Base-by-base conservation (phyloP, 2,113 vertebrate species). In the Nanger granti region DNA sequence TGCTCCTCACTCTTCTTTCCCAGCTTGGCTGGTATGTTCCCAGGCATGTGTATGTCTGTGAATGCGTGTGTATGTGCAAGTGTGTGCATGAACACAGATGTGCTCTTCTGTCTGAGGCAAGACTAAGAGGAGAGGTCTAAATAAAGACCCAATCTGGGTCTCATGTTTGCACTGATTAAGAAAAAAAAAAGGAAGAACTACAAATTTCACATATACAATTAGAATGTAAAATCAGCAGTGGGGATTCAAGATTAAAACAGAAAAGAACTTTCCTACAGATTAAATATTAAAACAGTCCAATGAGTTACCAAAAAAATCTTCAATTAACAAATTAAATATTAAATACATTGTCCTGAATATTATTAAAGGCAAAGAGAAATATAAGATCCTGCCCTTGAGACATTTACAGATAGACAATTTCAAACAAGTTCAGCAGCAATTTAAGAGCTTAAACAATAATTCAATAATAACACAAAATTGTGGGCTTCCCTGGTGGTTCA, bases 81-180 rank as follows among this genome's bases (percentile, higher is more conserved):
- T 55, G 89, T 94, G 37, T 60, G 34, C 13, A 1, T 55, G 22
- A 54, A 34, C 34, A 84, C 79, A 87, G 18, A 73, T 92, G 34
- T 91, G 22, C 49, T 91, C 76, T 93, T 95, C 80, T 95, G 49
- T n/a, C 57, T 89, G 89, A 95, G 89, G 69, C 79, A 73, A 95
- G 69, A 89, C 17, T 91, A 94, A 96, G 15, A 47, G 41, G 17
- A 7, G 49, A 89, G 15, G 4, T 96, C 41, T 89, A 86, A 93
- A 89, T 84, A 94, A 80, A 91, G 62, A 89, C 52, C 44, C 12
- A 49, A 8, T 22, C 28, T 76, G 92, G 57, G 55, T 82, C 44
- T 96, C 88, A 41, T 17, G 28, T 29, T 94, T 59, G 59, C 15
- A 3, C 20, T 88, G n/a, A 64, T 76, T 49, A 95, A 91, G 90